Base-by-base conservation (phyloP, 2,888 invertebrate species). In the Pristionchus mayeri region DNA sequence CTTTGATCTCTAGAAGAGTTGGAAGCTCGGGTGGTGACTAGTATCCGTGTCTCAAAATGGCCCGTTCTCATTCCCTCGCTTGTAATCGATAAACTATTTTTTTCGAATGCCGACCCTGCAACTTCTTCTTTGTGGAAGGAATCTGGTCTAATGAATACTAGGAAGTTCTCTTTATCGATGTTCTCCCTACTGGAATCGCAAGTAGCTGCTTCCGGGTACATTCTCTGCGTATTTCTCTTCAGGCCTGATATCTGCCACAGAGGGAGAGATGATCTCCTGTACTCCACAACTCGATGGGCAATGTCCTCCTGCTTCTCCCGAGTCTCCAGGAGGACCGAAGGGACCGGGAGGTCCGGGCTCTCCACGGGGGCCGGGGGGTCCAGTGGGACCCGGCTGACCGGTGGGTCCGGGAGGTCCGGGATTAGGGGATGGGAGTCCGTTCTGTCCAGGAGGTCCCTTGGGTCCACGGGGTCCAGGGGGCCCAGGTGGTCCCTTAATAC, bases 401-500 rank as follows among this genome's bases (percentile, higher is more conserved):
- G 91, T 89, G 24, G 89, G 89, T 81, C 92, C 92, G n/a, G 91
- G 90, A 40, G 92, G 91, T 54, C 92, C 92, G 60, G 90, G 88
- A 85, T 92, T 92, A 80, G 89, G 90, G 2, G 91, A 92, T 21
- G 92, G 91, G 67, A 89, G 86, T 27, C 92, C 92, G 78, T 92
- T 92, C n/a, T 90, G 87, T 86, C 92, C 92, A 37, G 92, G 91
- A 67, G 90, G 89, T 80, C 92, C 92, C 63, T 92, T 92, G 11
- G 92, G 92, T 84, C 92, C 92, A 37, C 91, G 87, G 24, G 91
- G 91, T 82, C 92, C 92, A 30, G 89, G 88, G 37, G 91, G 92
- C 48, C 92, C 92, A 60, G 91, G 91, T n/a, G 91, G 91, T 76
- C 92, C 89, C 63, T 92, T 92, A 84, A 92, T 91, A 63, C 92